phyloP scores from a whole-genome alignment of 2,888 invertebrate species.

The Drosophila sordidula region DNA sequence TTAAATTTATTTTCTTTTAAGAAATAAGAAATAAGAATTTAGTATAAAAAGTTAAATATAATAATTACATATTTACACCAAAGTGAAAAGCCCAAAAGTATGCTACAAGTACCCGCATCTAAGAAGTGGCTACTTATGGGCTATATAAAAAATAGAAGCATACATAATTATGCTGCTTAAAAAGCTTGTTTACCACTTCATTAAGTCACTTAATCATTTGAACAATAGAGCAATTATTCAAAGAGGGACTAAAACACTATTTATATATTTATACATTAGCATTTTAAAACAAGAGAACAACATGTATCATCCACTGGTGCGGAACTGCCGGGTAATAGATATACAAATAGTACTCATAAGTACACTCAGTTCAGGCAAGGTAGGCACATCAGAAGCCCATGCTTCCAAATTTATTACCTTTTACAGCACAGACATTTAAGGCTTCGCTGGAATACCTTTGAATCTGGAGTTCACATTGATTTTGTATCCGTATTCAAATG shows the following conservation, averaged over 20 bases:
- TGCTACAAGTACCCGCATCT: neutral
- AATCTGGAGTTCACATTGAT: neutral
- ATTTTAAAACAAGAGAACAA: neutral
- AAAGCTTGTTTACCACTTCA: neutral
- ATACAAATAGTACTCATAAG: neutral
- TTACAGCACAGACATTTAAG: neutral
- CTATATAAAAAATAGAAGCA: slow-evolving; percentile 10
- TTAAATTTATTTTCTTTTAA: too few species aligned
- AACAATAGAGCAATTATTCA: neutral
- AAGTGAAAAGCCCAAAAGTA: slow-evolving; percentile 39
- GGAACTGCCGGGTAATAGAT: neutral
- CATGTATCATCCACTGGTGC: slow-evolving; percentile 4
- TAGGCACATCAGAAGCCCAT: neutral
- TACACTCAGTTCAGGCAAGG: neutral
- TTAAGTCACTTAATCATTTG: too few species aligned
- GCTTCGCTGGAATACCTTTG: slow-evolving; percentile 3
- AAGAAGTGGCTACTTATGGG: neutral
- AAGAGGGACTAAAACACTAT: neutral
- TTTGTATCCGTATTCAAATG: slow-evolving; percentile 1
- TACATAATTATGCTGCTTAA: slow-evolving; percentile 9
- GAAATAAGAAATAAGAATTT: too few species aligned
- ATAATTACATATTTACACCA: neutral
- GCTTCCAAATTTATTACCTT: too few species aligned
- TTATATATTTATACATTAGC: neutral
- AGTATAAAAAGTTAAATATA: too few species aligned